Evolutionary conservation across 2,113 vertebrate species (phyloP), one percentile per base, ranked within the genome.

Genomic region (Pithys albifrons): DNA sequence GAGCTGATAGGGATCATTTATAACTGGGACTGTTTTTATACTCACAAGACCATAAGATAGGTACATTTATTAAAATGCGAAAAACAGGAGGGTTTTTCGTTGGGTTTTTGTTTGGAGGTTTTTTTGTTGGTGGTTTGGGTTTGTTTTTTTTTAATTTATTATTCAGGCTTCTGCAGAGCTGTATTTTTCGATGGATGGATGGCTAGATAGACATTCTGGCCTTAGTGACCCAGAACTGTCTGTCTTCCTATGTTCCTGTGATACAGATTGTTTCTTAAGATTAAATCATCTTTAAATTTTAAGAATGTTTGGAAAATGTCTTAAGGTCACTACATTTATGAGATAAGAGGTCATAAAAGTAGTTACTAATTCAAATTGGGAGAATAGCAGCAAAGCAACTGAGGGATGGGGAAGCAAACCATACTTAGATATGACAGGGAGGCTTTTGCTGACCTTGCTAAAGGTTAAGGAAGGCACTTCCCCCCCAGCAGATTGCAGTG

Each of bases 1-100:
- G 29, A 88, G 64, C 78, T 67, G 78, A 91, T 96, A 89, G 4
- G 19, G 91, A 89, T 94, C 84, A 46, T 87, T 95, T 95, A 45
- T 72, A 90, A 58, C 59, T 45, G 57, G 12, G 3, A 27, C 61
- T 51, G 67, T 0, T 64, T 85, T 83, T 49, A 51, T 31, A 62
- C 55, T 51, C 6, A 2, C 41, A 54, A 41, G 31, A 57, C 41
- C 15, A 1, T 61, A 70, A 84, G 49, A 80, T 83, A 54, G 23
- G 41, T 72, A 80, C 49, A 55, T 85, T 76, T 76, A 87, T 88
- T 89, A 85, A 79, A 95, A 76, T 54, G 17, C 2, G 62, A 25
- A 51, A 82, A 17, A 25, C 12, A 46, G 4, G 3, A 2, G 17
- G 6, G 10, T 54, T n/a, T 23, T 58, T 64, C 6, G 5, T 24